Base-by-base conservation (phyloP, 2,888 invertebrate genomes). In the Hecatera dysodea region DNA sequence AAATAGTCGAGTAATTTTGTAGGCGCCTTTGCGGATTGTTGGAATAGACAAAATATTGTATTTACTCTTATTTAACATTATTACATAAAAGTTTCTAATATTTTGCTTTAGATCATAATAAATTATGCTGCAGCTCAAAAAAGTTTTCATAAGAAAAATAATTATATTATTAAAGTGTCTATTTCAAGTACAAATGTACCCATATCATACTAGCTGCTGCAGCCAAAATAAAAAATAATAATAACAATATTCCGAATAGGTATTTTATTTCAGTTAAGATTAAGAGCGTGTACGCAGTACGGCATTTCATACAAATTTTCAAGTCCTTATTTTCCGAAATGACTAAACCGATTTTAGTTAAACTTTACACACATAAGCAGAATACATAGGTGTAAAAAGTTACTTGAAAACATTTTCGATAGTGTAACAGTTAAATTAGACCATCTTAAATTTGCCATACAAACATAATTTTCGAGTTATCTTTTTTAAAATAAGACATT, bases 171-270 rank as follows among this genome's bases (percentile, higher is more conserved):
- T 3, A 22, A 1, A 52, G 9, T 11, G 11, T 57, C 15, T 42
- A 39, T 57, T n/a, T 62, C 15, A 27, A 68, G 50, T 74, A 73
- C 68, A 69, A 69, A 74, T 74, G 27, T 63, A 67, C 74, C 36
- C 53, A 72, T 29, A 66, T 59, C 52, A 46, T 39, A 29, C 22
- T 19, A 22, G 44, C 19, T 17, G 36, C 22, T 52, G 17, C 44
- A 72, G 36, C 27, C 27, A 27, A 68, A 67, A 22, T 12, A n/a
- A 44, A n/a, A 2, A 19, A 36, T 19, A 56, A 33, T 24, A 3
- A 24, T 22, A 50, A 56, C 22, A 42, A 73, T 60, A 60, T 48
- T 48, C 67, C 22, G 15, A 42, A 27, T 73, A 11, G 22, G 29
- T 56, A 62, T 69, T 74, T 62, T 33, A 53, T 50, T 39, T 39